These are phyloP conservation scores for Venturia canescens DNA, from an alignment of 1,140 invertebrate species.

Conservation along the genomic window DNA sequence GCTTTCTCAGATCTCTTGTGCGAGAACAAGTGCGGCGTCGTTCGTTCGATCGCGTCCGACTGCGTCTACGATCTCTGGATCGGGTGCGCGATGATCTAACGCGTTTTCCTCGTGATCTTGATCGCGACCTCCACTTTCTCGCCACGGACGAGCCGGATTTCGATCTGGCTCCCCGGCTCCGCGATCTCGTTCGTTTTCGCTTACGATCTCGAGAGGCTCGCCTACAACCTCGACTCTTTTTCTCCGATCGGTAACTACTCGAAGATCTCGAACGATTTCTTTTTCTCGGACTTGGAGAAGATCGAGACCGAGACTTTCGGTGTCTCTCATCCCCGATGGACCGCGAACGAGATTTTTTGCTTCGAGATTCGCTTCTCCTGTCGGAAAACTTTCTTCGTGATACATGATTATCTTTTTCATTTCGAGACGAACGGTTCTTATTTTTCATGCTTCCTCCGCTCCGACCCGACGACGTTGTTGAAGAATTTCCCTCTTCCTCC, in stretches of 20 bases:
- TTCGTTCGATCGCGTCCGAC: slow-evolving; percentile 51
- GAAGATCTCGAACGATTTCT: slow-evolving; percentile 66
- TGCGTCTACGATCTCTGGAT: slow-evolving; percentile 56
- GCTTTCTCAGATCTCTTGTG: slow-evolving; percentile 49
- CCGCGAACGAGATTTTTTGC: slow-evolving; percentile 64
- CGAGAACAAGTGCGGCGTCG: slow-evolving; percentile 55
- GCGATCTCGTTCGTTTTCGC: slow-evolving; percentile 61
- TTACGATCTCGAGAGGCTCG: slow-evolving; percentile 44
- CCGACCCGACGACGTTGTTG: background rate
- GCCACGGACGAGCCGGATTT: slow-evolving; percentile 15
- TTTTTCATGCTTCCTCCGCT: slow-evolving; percentile 47
- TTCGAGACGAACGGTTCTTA: slow-evolving; percentile 48
- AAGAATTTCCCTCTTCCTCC: slow-evolving; percentile 13
- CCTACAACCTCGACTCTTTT: slow-evolving; percentile 59
- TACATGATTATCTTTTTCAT: slow-evolving; percentile 56
- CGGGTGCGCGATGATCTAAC: slow-evolving; percentile 65
- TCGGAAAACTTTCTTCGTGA: slow-evolving; percentile 60
- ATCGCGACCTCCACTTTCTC: slow-evolving; percentile 54
- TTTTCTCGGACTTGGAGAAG: slow-evolving; percentile 59
- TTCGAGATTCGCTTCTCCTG: slow-evolving; percentile 69
- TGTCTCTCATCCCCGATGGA: slow-evolving; percentile 60
- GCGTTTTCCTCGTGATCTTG: slow-evolving; percentile 60
- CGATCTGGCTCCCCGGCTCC: slow-evolving; percentile 50
- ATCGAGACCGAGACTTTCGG: slow-evolving; percentile 62
- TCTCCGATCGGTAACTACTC: slow-evolving; percentile 64